A percentile compares a stretch with the other conserved stretches of the same genome.
These are phyloP conservation scores for Microtus ochrogaster DNA, from an alignment of 2,113 vertebrate genomes.

Conservation along the genomic window DNA sequence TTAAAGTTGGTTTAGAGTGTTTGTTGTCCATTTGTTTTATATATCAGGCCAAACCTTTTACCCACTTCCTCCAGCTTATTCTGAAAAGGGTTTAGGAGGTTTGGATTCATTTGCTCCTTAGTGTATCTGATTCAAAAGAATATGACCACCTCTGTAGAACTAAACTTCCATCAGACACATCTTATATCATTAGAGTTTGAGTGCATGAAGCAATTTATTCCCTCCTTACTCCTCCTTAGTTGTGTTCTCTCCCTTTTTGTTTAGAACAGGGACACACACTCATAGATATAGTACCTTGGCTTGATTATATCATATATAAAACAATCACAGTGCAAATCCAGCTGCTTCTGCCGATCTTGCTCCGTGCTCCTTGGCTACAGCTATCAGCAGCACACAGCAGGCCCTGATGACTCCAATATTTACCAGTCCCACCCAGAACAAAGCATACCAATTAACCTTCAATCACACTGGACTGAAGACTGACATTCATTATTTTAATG, in stretches of 20 bases:
- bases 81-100: neutral
- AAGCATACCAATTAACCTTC: constrained; percentile 71
- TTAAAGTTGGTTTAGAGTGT: neutral
- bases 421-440: constrained; percentile 56
- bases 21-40: neutral
- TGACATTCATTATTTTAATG: constrained; percentile 71
- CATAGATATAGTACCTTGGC: neutral
- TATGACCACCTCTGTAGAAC: neutral
- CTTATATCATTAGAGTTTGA: constrained; percentile 22
- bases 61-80: neutral
- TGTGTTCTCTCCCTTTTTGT: neutral
- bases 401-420: constrained; percentile 48
- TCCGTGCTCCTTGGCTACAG: neutral
- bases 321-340: constrained; percentile 37
- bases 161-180: neutral
- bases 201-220: neutral
- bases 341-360: constrained; percentile 27
- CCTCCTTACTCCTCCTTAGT: neutral
- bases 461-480: constrained; percentile 49
- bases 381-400: constrained; percentile 57
- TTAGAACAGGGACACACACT: constrained; percentile 50
- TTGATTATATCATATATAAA: constrained; percentile 57
- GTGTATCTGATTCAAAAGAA: constrained; percentile 16
- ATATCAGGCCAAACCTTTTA: constrained; percentile 10
- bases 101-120: constrained; percentile 28